Conservation (phyloP, 2,888 invertebrate genomes). For the Drosophila meridiana region DNA sequence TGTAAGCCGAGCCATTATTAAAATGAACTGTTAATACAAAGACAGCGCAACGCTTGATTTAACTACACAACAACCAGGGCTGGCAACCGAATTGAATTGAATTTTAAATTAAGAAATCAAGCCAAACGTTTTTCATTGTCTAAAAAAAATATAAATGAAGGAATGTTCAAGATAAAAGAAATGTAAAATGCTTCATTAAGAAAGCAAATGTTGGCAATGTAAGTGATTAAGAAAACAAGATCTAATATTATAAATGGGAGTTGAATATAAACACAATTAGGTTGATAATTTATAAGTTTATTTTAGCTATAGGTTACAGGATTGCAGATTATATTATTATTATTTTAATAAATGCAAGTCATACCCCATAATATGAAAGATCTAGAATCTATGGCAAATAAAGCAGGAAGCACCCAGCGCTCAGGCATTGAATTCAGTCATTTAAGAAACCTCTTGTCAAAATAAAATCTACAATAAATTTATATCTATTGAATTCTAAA, state of each 20-base stretch:
- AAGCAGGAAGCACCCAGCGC: too few species aligned
- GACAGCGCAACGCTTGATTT: conserved; percentile 58
- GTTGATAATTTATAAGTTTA: neutral
- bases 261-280: neutral
- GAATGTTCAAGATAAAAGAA: neutral
- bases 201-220: neutral
- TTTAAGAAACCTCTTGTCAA: too few species aligned
- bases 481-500: too few species aligned
- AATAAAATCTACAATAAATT: too few species aligned
- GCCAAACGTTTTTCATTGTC: conserved; percentile 2
- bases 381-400: too few species aligned
- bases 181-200: neutral
- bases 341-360: too few species aligned
- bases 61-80: conserved; percentile 37
- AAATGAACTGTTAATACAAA: conserved; percentile 79
- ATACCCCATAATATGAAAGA: too few species aligned
- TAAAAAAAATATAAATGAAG: neutral
- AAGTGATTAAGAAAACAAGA: neutral
- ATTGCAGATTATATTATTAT: too few species aligned
- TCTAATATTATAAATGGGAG: neutral
- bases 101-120: conserved; percentile 45
- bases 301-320: neutral
- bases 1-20: conserved; percentile 60
- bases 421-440: too few species aligned
- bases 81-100: conserved; percentile 45